Evolutionary conservation across 2,113 vertebrate genomes (phyloP).

Genomic region (Beaufortia kweichowensis): DNA sequence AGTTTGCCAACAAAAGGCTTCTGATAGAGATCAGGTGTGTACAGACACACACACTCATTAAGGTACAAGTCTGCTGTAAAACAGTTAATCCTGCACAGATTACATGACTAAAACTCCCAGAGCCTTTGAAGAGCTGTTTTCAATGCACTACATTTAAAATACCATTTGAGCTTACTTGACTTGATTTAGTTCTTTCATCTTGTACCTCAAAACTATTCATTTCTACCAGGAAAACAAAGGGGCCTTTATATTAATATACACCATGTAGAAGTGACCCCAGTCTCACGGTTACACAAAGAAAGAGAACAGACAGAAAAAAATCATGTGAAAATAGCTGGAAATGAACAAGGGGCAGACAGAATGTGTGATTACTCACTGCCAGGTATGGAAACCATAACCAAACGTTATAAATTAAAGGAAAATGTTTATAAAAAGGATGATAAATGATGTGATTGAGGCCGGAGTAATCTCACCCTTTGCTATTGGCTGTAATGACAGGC

Average conservation of each 20-base stretch:
- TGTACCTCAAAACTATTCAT: constrained; percentile 44
- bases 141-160: constrained; percentile 62
- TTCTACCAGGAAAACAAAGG: constrained; percentile 62
- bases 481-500: constrained; percentile 2
- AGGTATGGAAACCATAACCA: constrained; percentile 7
- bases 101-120: constrained; percentile 59
- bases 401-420: not conserved
- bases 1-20: constrained; percentile 47
- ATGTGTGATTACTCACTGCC: not conserved
- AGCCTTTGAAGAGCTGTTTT: constrained; percentile 64
- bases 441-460: constrained; percentile 1
- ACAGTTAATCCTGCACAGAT: constrained; percentile 66
- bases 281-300: not conserved
- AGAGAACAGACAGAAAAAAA: not conserved
- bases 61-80: constrained; percentile 57
- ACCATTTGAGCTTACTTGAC: constrained; percentile 69
- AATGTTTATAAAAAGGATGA: constrained; percentile 21
- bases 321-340: not conserved
- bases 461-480: not conserved
- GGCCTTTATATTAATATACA: constrained; percentile 58
- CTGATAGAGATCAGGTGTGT: constrained; percentile 51
- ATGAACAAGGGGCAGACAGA: not conserved
- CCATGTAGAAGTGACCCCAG: constrained; percentile 54
- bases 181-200: constrained; percentile 63
- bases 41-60: constrained; percentile 63